Conservation (phyloP, 2,797 vertebrate genomes). For the Luscinia megarhynchos region DNA sequence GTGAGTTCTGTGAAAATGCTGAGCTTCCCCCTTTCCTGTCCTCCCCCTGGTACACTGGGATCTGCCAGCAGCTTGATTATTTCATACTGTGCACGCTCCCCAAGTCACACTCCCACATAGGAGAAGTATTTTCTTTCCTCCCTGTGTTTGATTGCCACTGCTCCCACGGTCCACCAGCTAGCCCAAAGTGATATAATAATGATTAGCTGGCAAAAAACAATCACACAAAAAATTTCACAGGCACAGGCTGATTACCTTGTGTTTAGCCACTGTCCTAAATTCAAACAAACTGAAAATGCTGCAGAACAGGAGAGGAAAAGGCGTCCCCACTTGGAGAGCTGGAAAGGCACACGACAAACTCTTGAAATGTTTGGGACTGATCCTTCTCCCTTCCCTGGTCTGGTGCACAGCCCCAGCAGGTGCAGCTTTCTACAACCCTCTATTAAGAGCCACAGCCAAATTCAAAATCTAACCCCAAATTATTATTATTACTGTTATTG, state of each 20-base stretch:
- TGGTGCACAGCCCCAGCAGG: neutral
- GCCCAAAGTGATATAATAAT: constrained; percentile 5
- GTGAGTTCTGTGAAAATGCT: neutral
- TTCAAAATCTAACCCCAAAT: neutral
- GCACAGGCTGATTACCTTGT: neutral
- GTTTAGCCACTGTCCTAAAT: neutral
- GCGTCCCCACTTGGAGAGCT: neutral
- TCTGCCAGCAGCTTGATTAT: neutral
- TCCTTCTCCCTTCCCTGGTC: neutral
- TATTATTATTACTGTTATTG: constrained; percentile 17
- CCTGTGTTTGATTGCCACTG: neutral
- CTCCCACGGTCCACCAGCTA: neutral
- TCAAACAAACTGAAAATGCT: neutral
- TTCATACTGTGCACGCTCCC: neutral
- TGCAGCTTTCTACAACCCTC: constrained; percentile 26
- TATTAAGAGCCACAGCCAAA: neutral
- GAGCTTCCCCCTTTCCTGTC: neutral
- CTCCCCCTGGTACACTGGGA: neutral
- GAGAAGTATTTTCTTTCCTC: constrained; percentile 30
- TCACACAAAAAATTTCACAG: neutral
- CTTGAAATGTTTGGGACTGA: neutral
- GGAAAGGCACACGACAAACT: neutral
- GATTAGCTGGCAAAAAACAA: neutral
- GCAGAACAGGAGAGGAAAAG: neutral
- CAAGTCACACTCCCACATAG: neutral